Conservation (phyloP, 2,113 vertebrate genomes). For the Romanogobio albipinnatus region DNA sequence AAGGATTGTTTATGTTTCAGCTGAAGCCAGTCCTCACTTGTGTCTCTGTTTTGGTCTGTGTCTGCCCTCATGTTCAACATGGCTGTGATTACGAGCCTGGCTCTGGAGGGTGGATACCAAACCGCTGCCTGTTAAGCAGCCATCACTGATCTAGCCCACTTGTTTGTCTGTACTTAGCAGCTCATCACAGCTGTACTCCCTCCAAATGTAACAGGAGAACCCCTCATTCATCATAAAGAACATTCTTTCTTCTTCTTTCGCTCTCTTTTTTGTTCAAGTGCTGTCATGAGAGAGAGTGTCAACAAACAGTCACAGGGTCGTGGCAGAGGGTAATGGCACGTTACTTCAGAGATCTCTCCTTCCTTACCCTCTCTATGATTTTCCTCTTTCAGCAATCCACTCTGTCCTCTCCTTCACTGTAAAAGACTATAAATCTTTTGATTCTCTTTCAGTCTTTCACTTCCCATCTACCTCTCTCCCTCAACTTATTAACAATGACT, state of each 20-base stretch:
- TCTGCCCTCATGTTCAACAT: conserved; percentile 77
- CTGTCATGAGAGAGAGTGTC: conserved; percentile 76
- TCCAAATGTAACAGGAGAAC: conserved; percentile 84
- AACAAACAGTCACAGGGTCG: conserved; percentile 77
- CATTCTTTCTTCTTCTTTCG: conserved; percentile 60
- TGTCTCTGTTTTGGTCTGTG: conserved; percentile 54
- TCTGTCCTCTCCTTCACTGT: not conserved
- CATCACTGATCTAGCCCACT: conserved; percentile 80
- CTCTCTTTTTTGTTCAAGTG: conserved; percentile 72
- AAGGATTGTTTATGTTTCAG: conserved; percentile 72
- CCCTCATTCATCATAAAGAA: conserved; percentile 81
- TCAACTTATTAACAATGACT: not conserved
- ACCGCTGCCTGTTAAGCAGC: conserved; percentile 50
- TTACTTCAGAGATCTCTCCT: conserved; percentile 58
- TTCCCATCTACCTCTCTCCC: not conserved
- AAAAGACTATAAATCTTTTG: not conserved
- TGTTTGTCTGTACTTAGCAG: conserved; percentile 88
- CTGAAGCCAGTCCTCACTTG: conserved; percentile 76
- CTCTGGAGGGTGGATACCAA: conserved; percentile 37
- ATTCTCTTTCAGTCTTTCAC: conserved; percentile 9
- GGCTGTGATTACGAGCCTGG: conserved; percentile 73
- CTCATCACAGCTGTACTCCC: conserved; percentile 88
- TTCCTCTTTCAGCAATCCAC: not conserved
- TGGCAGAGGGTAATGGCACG: conserved; percentile 62
- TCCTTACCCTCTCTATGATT: not conserved